Conservation (phyloP, 2,797 vertebrate species). For the Semaprochilodus insignis region DNA sequence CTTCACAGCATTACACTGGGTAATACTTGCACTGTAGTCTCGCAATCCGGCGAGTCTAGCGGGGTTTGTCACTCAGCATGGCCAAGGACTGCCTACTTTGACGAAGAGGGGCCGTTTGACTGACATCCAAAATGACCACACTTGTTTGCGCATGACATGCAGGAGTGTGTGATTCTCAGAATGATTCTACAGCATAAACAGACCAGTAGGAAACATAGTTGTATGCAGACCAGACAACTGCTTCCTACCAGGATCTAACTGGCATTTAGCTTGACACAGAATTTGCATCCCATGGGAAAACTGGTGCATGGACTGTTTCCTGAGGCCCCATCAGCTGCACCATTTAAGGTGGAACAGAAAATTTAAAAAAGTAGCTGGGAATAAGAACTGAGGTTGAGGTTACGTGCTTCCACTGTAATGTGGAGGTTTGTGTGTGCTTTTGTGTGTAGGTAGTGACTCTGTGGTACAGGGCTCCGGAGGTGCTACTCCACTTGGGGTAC, state of each 20-base stretch:
- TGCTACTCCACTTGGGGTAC: conserved; percentile 79
- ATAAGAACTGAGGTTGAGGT: too few species aligned
- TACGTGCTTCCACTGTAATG: background rate
- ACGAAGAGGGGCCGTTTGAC: background rate
- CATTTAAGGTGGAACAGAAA: background rate
- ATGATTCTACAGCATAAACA: background rate
- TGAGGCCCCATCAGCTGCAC: background rate
- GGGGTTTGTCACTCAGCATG: background rate
- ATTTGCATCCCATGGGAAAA: too few species aligned
- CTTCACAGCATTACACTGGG: background rate
- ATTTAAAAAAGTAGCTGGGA: too few species aligned
- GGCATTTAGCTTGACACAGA: too few species aligned
- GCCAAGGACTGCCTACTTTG: background rate
- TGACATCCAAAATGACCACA: background rate
- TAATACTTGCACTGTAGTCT: background rate
- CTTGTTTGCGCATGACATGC: background rate
- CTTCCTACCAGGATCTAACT: too few species aligned
- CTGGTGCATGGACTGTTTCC: background rate
- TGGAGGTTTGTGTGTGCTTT: background rate
- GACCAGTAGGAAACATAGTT: background rate
- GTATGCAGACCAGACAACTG: too few species aligned
- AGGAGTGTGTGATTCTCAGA: background rate
- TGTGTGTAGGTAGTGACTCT: conserved; percentile 79
- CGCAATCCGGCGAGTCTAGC: background rate
- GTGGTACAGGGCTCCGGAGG: conserved; percentile 84